These are phyloP conservation scores for Blomia tropicalis DNA, from an alignment of 2,888 invertebrate species.

Conservation along the genomic window DNA sequence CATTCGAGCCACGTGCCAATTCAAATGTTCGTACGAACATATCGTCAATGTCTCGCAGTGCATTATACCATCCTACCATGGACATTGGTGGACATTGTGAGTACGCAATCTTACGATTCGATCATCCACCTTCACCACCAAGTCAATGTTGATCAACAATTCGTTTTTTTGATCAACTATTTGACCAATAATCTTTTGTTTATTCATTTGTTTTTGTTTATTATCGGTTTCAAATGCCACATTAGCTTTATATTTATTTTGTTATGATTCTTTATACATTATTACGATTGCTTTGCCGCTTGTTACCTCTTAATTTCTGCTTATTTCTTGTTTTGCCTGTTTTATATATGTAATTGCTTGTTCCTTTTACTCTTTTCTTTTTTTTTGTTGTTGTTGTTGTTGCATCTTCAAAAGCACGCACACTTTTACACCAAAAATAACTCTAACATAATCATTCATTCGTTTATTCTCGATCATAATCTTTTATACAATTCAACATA, in stretches of 20 bases:
- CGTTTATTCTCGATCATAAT: too few relatives aligned
- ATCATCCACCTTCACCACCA: constrained; percentile 25
- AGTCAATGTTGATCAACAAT: constrained; percentile 24
- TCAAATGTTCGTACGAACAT: background rate
- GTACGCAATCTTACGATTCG: constrained; percentile 25
- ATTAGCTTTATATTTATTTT: background rate
- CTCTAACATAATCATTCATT: background rate
- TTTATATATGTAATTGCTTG: background rate
- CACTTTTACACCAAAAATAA: background rate
- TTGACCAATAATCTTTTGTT: background rate
- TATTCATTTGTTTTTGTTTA: background rate
- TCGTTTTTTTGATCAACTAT: background rate
- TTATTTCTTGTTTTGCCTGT: constrained; percentile 15
- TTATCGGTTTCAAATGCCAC: background rate
- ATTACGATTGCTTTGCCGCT: background rate
- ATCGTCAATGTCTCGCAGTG: too few relatives aligned
- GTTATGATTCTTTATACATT: background rate
- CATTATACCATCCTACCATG: background rate
- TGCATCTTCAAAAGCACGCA: background rate
- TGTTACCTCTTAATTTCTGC: background rate
- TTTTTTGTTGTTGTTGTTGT: background rate
- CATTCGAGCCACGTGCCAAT: background rate
- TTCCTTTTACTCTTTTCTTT: background rate
- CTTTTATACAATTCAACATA: too few relatives aligned
- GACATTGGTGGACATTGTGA: constrained; percentile 21